A percentile compares a stretch with the other conserved stretches of the same genome.
phyloP scores from a whole-genome alignment of 2,888 invertebrate species.

The Drosophila meridiana region DNA sequence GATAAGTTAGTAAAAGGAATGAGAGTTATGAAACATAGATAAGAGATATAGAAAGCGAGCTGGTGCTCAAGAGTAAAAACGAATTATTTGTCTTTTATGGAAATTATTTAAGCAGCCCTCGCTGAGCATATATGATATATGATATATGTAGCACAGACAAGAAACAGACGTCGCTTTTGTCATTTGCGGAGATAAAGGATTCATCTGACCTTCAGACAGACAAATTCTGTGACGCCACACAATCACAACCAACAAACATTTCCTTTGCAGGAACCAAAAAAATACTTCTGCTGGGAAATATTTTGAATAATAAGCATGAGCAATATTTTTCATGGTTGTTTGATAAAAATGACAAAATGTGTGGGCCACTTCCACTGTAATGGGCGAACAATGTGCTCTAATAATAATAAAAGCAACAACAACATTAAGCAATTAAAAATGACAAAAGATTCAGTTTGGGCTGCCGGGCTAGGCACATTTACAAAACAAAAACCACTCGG shows the following conservation, averaged over 20 bases:
- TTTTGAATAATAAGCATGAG: conserved; percentile 5
- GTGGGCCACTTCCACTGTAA: conserved; percentile 63
- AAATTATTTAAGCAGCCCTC: conserved; percentile 10
- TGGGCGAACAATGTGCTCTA: conserved; percentile 64
- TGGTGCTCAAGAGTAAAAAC: no score
- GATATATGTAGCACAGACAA: neutral
- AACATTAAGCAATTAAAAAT: conserved; percentile 68
- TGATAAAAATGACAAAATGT: conserved; percentile 39
- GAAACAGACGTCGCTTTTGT: conserved; percentile 1
- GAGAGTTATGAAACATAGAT: no score
- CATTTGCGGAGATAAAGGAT: conserved; percentile 41
- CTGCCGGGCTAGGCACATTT: conserved; percentile 28
- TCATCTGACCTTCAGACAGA: conserved; percentile 44
- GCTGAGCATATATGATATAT: neutral
- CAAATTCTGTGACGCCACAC: neutral
- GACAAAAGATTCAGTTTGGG: conserved; percentile 68
- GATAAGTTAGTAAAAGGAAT: neutral
- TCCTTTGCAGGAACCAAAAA: conserved; percentile 9
- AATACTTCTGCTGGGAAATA: conserved; percentile 9
- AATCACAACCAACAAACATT: neutral
- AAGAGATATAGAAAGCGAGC: neutral
- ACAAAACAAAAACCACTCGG: conserved; percentile 28
- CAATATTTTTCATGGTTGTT: conserved; percentile 12
- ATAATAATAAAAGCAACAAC: conserved; percentile 37
- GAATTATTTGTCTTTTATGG: neutral